These are phyloP conservation scores for Ambastaia sidthimunki DNA, from an alignment of 2,797 vertebrate species.

Conservation along the genomic window DNA sequence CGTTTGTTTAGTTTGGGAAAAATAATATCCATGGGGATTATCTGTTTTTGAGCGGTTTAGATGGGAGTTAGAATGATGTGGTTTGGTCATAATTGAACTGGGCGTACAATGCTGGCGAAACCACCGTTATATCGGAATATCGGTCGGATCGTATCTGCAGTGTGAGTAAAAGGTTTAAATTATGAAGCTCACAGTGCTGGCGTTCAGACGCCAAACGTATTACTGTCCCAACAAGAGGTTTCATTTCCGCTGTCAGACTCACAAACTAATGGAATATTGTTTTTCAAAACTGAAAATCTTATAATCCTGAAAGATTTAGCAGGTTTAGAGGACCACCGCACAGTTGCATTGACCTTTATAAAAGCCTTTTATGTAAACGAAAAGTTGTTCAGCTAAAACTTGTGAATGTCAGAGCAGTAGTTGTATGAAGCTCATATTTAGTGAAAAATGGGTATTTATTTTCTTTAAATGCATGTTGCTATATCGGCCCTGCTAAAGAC, in stretches of 20 bases:
- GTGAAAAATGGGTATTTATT: not conserved
- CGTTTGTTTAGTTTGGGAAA: constrained; percentile 28
- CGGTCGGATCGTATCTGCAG: not conserved
- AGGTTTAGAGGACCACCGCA: not conserved
- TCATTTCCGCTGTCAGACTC: not conserved
- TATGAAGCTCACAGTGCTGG: constrained; percentile 66
- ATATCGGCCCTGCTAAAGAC: too few relatives aligned
- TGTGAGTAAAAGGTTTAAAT: constrained; percentile 62
- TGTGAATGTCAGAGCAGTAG: too few relatives aligned
- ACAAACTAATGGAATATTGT: constrained; percentile 3
- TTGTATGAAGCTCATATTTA: not conserved
- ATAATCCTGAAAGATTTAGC: not conserved
- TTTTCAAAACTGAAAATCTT: not conserved
- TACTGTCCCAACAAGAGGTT: constrained; percentile 7
- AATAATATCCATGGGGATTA: constrained; percentile 24
- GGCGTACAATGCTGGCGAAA: not conserved
- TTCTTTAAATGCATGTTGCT: too few relatives aligned
- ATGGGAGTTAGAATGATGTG: not conserved
- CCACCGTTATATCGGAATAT: not conserved
- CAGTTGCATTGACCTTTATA: not conserved
- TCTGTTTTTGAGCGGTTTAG: constrained; percentile 13
- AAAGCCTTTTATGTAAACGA: not conserved
- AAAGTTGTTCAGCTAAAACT: too few relatives aligned
- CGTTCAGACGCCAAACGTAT: constrained; percentile 38
- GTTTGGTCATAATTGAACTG: constrained; percentile 4